Conservation (phyloP, 2,797 vertebrate species). For the Sandelia bainsii region DNA sequence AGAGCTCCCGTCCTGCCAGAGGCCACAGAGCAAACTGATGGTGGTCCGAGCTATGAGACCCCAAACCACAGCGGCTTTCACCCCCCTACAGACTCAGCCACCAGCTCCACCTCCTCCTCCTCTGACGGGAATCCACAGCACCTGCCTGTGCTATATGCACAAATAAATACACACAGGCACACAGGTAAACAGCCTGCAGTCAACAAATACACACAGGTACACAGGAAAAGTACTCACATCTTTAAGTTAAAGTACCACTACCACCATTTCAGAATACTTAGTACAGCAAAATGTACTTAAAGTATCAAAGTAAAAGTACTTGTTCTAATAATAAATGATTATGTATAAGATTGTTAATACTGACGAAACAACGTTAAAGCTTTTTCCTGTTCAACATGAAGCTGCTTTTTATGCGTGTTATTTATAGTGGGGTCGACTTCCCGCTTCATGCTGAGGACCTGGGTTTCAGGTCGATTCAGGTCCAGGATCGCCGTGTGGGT, state of each 20-base stretch:
- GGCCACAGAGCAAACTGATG: slow-evolving; percentile 54
- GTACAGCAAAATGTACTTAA: no score
- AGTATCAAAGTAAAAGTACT: no score
- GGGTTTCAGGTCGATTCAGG: no score
- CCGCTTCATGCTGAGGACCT: no score
- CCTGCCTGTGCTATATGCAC: slow-evolving; percentile 48
- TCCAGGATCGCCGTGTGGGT: no score
- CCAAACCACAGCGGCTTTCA: slow-evolving; percentile 58
- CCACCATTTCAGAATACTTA: no score
- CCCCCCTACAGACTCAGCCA: not conserved
- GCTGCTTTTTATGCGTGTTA: no score
- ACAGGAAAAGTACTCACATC: not conserved
- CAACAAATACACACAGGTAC: slow-evolving; percentile 20
- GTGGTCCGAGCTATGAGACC: slow-evolving; percentile 62
- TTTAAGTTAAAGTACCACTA: not conserved
- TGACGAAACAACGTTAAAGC: no score
- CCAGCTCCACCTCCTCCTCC: not conserved
- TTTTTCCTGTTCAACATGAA: no score
- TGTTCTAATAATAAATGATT: no score
- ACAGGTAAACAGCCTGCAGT: slow-evolving; percentile 37
- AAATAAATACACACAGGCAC: slow-evolving; percentile 51
- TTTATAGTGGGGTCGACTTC: no score
- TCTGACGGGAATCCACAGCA: slow-evolving; percentile 71
- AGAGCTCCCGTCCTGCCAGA: slow-evolving; percentile 9
- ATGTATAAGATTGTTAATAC: no score